Evolutionary conservation across 2,888 invertebrate species (phyloP).

Genomic region (Heterodera filipjevi): DNA sequence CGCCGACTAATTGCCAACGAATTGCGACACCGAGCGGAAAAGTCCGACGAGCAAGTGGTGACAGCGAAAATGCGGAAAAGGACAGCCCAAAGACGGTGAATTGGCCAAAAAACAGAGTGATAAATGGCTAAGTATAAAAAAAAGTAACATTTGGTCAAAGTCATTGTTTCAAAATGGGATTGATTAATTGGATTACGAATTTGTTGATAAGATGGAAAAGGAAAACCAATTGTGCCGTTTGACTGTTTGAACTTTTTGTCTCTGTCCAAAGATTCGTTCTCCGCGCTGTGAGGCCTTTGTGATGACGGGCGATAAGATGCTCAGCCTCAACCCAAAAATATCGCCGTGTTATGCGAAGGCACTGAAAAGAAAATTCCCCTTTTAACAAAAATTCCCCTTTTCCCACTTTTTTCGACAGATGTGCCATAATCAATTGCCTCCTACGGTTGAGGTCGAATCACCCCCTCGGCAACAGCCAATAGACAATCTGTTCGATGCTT

Average conservation of each 20-base stretch:
- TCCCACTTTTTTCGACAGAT: conserved; percentile 43
- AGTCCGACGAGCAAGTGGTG: background rate
- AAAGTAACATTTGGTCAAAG: too few species aligned
- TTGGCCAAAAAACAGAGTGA: background rate
- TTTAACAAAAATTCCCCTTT: too few species aligned
- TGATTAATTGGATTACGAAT: too few species aligned
- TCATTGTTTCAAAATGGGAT: too few species aligned
- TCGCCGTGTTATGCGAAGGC: conserved; percentile 63
- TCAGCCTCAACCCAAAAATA: conserved; percentile 58
- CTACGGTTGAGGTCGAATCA: conserved; percentile 43
- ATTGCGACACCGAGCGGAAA: background rate
- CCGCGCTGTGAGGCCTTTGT: conserved; percentile 63
- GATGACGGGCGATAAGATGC: conserved; percentile 64
- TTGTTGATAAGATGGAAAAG: too few species aligned
- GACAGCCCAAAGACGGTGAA: background rate
- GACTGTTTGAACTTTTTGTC: background rate
- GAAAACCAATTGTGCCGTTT: background rate
- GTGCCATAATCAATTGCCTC: conserved; percentile 54
- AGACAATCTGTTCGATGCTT: conserved; percentile 50
- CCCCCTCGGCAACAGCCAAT: conserved; percentile 9
- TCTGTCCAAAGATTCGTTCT: conserved; percentile 24
- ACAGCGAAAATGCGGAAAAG: background rate
- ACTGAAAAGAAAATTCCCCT: background rate
- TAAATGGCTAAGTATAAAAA: background rate
- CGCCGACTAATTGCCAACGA: background rate